Evolutionary conservation across 2,797 vertebrate species (phyloP).

Genomic region (Lutjanus campechanus): DNA sequence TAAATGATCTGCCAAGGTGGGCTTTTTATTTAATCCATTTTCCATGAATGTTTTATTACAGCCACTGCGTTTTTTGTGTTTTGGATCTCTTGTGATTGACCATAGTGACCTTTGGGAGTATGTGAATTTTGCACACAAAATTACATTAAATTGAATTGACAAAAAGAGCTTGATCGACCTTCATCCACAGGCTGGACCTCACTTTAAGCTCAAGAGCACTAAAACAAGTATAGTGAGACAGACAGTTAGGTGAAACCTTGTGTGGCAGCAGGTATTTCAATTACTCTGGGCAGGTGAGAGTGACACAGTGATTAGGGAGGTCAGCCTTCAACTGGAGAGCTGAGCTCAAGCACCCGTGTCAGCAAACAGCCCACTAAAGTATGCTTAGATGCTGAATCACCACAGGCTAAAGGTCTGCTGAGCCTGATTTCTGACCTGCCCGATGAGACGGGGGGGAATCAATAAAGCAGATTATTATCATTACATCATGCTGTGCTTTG

Average conservation of each 20-base stretch:
- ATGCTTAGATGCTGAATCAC: slow-evolving; percentile 33
- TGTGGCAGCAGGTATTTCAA: slow-evolving; percentile 42
- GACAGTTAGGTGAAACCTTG: slow-evolving; percentile 9
- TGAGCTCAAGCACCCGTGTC: slow-evolving; percentile 36
- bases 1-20: too few relatives aligned
- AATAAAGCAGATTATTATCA: slow-evolving; percentile 27
- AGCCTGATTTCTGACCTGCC: slow-evolving; percentile 25
- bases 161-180: too few relatives aligned
- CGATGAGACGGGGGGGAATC: slow-evolving; percentile 9
- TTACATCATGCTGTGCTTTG: slow-evolving; percentile 11
- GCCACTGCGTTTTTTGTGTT: too few relatives aligned
- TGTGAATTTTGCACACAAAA: too few relatives aligned
- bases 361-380: slow-evolving; percentile 45
- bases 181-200: too few relatives aligned
- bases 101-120: too few relatives aligned
- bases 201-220: too few relatives aligned
- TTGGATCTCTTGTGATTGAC: too few relatives aligned
- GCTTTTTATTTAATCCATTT: too few relatives aligned
- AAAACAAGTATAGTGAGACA: slow-evolving; percentile 19
- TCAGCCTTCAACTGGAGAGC: slow-evolving; percentile 36
- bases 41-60: too few relatives aligned
- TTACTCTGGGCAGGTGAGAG: slow-evolving; percentile 36
- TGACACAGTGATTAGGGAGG: slow-evolving; percentile 41
- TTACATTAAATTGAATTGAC: too few relatives aligned
- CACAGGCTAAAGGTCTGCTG: slow-evolving; percentile 9